Evolutionary conservation across 2,113 vertebrate species (phyloP), one percentile per base, ranked within the genome.

Genomic region (Passerina amoena): DNA sequence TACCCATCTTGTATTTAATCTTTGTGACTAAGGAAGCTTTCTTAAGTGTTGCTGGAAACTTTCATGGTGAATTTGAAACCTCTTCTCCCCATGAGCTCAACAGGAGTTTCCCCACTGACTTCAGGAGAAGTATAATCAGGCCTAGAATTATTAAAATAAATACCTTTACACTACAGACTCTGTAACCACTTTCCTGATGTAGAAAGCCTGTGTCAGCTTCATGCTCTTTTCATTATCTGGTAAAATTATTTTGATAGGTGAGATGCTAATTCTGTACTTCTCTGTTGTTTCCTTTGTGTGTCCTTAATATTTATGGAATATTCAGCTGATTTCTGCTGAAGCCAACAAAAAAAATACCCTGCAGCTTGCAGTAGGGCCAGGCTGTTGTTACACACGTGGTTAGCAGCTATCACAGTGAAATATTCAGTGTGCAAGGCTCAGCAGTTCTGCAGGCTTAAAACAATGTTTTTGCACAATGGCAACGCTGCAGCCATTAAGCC

Each of bases 291-390:
- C 31, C 65, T 92, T 85, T 82, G 15, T 64, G 68, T 71, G 53
- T 31, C 37, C 76, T 90, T 93, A 92, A 87, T 96, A 95, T 95
- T 97, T 93, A 95, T 94, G 90, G 86, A 56, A 23, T 63, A 54
- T 75, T 82, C 19, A 47, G 37, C 53, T 82, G 73, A 82, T 68
- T 97, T 94, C 85, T 96, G 92, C 96, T 95, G 95, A 97, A 97
- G 82, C 48, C 24, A 86, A 92, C 81, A 87, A 66, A 82, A 82
- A 83, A 97, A 94, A 54, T 59, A 59, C 31, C 65, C 56, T 47
- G 33, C 72, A 90, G 63, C 70, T 85, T 95, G 91, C 92, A 95
- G 2, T 38, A 80, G 94, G 82, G 61, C 68, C 37, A 80, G 86
- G 68, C 85, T 86, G 56, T 23, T 96, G 68, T 78, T 92, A 21